These are phyloP conservation scores for Symphodus melops DNA, from an alignment of 2,113 vertebrate species.

Conservation along the genomic window DNA sequence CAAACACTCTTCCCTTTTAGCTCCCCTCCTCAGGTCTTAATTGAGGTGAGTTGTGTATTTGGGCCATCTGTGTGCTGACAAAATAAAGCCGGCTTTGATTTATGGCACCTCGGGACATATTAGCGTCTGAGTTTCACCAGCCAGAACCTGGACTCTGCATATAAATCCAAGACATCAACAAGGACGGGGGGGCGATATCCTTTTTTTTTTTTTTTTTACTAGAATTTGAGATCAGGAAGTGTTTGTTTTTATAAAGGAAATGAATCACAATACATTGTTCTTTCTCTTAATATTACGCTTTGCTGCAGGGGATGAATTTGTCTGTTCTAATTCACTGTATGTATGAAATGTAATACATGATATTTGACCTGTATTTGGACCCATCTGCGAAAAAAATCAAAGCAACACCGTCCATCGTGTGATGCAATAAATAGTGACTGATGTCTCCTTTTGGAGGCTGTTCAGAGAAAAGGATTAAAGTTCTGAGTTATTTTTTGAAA, in stretches of 20 bases:
- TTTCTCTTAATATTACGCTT: background rate
- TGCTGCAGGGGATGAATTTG: background rate
- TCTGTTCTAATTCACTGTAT: background rate
- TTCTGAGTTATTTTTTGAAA: no score
- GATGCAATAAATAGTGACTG: no score
- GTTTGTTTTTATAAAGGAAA: background rate
- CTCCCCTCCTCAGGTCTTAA: slow-evolving; percentile 67
- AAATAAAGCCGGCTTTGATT: slow-evolving; percentile 82
- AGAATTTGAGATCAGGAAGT: background rate
- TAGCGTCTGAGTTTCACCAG: slow-evolving; percentile 69
- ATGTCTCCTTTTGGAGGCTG: no score
- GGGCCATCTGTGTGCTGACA: slow-evolving; percentile 83
- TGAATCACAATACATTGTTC: background rate
- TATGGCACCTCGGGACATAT: slow-evolving; percentile 79
- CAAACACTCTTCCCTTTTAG: slow-evolving; percentile 62
- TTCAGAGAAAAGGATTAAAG: no score
- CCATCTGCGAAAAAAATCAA: background rate
- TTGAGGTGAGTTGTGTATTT: slow-evolving; percentile 71
- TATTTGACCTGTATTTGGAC: background rate
- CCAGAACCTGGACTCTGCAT: slow-evolving; percentile 43
- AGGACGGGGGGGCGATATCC: background rate
- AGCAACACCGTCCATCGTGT: no score
- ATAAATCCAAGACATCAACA: slow-evolving; percentile 39
- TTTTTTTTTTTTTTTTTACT: background rate
- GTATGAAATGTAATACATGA: background rate